Evolutionary conservation across 2,888 invertebrate genomes (phyloP), one percentile per base, ranked within the genome.

Genomic region (Malacosoma neustria): DNA sequence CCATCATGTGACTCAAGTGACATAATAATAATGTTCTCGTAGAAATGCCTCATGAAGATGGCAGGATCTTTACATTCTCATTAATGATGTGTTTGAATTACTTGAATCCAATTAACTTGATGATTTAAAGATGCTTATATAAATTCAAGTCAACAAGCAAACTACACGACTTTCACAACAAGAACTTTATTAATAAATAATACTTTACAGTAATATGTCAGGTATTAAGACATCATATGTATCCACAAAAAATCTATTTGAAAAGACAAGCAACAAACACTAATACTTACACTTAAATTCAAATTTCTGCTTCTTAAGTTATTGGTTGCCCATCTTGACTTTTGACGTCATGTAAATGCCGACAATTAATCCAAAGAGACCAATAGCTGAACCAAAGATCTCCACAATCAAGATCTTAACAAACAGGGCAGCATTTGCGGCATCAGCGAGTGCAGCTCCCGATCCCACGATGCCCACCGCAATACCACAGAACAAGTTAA

Each of bases 351-450:
- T 94, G 73, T 95, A 96, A 74, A 99, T 98, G 51, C 98, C 98
- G 48, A 99, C 98, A 76, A 99, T 99, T 39, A 99, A 90, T 38
- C 99, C 99, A 77, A 99, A 99, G 13, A 99, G 90, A 64, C 99
- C 99, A 67, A 99, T 99, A 59, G 99, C 99, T 64, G 97, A 97
- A 41, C 98, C 99, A 70, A 99, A 99, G 81, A 99, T 99, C 87
- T 99, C 99, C 33, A 99, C 94, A 73, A 99, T 98, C 32, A 99
- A 90, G 72, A 99, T 98, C 82, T 98, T 99, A 35, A 99, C 99
- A 66, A 99, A 99, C 4, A 99, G 89, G 2, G 94, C 91, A 11
- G 97, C 92, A 71, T 99, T 98, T 30, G 99, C 99, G 15, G 99
- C 99, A 87, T 99, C 99, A 36, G 99, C 93, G 6, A 99, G 88